Evolutionary conservation across 1,140 invertebrate genomes (phyloP).

Genomic region (silkworm (Bombyx mori)): DNA sequence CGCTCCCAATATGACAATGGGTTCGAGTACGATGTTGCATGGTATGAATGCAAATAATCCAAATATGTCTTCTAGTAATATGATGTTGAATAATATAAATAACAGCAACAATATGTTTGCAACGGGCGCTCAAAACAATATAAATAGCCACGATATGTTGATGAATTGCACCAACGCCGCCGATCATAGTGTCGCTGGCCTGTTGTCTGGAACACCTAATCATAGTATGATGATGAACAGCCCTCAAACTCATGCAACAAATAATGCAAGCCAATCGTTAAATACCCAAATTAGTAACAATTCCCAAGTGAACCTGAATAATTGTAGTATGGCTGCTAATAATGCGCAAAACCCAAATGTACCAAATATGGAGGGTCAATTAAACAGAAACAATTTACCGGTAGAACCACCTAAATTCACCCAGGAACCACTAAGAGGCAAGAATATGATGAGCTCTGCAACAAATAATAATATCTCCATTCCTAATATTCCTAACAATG

Average conservation of each 20-base stretch:
- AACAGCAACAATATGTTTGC: conserved; percentile 46
- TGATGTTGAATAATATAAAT: conserved; percentile 54
- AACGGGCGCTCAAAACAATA: conserved; percentile 37
- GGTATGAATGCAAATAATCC: conserved; percentile 50
- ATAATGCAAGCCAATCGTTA: conserved; percentile 46
- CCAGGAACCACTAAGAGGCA: conserved; percentile 47
- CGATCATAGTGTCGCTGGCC: conserved; percentile 46
- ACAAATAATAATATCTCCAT: conserved; percentile 38
- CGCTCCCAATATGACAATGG: conserved; percentile 45
- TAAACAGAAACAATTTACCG: conserved; percentile 42
- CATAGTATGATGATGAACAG: conserved; percentile 58
- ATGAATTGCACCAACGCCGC: conserved; percentile 54
- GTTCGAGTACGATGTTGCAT: conserved; percentile 46
- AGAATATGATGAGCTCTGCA: conserved; percentile 50
- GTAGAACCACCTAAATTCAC: conserved; percentile 51
- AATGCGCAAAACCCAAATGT: conserved; percentile 40
- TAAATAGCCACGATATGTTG: conserved; percentile 50
- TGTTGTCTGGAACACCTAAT: conserved; percentile 42
- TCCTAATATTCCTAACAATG: conserved; percentile 40
- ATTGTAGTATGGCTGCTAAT: conserved; percentile 39
- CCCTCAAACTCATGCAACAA: conserved; percentile 37
- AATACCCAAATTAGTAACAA: conserved; percentile 37
- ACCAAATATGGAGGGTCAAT: conserved; percentile 43
- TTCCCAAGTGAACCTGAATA: conserved; percentile 56
- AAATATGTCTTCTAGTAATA: conserved; percentile 44